phyloP scores from a whole-genome alignment of 37 sponge, comb jelly and placozoan genomes.

The Tethya wilhelma region DNA sequence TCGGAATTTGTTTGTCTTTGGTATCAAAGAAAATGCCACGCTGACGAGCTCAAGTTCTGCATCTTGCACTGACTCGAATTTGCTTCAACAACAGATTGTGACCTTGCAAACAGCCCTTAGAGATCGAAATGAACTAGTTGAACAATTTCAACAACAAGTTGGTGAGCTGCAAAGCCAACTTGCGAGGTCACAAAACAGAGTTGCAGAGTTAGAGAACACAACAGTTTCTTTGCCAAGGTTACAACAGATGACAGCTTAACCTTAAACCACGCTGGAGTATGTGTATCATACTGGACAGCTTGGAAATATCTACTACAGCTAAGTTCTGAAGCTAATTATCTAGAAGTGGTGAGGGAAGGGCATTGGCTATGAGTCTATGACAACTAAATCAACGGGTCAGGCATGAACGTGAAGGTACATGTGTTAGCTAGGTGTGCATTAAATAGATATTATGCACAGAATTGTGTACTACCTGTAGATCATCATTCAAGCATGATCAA shows the following conservation, averaged over 20 bases:
- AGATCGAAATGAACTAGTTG: not conserved
- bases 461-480: not conserved
- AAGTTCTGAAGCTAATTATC: slow-evolving; percentile 4
- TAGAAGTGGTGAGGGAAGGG: slow-evolving; percentile 7
- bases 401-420: slow-evolving; percentile 33
- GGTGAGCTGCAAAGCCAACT: not conserved
- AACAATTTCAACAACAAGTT: not conserved
- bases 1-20: not conserved
- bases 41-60: not conserved
- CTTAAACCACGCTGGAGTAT: slow-evolving; percentile 27
- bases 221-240: not conserved
- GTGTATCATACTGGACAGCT: slow-evolving; percentile 13
- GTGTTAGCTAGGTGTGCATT: too few species aligned
- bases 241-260: not conserved
- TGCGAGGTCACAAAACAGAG: not conserved
- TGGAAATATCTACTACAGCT: slow-evolving; percentile 26
- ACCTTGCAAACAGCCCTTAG: not conserved
- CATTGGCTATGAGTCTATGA: slow-evolving; percentile 31
- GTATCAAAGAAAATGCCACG: not conserved
- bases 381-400: slow-evolving; percentile 11
- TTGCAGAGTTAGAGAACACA: not conserved
- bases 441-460: not conserved
- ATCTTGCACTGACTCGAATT: not conserved
- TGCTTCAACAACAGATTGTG: not conserved
- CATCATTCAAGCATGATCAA: slow-evolving; percentile 33